A percentile compares a stretch with the other conserved stretches of the same genome.
These are phyloP conservation scores for Syrista parreyssii DNA, from an alignment of 2,888 invertebrate genomes.

Conservation along the genomic window DNA sequence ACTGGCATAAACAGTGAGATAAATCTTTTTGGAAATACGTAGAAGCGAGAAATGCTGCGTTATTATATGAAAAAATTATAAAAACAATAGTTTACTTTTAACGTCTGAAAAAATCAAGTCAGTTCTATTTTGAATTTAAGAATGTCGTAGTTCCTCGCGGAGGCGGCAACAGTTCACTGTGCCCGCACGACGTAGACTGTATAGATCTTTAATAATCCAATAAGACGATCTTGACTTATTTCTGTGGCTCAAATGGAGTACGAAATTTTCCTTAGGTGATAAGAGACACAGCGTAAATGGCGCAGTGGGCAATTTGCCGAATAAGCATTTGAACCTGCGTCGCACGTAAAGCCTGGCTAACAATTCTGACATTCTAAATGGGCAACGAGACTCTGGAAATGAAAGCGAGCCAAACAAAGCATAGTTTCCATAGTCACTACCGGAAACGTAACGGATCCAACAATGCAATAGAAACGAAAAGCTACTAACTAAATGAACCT, in stretches of 20 bases:
- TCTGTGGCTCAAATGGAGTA: background rate
- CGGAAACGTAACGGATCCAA: background rate
- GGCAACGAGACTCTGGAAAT: background rate
- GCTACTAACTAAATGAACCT: background rate
- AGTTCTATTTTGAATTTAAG: background rate
- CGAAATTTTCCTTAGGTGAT: conserved; percentile 16
- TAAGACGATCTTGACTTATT: background rate
- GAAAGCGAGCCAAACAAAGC: conserved; percentile 3
- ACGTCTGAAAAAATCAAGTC: background rate
- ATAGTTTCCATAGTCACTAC: background rate
- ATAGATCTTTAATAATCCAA: background rate
- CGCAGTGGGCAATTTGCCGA: conserved; percentile 50
- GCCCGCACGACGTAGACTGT: background rate
- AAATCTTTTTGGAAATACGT: background rate
- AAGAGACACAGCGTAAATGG: conserved; percentile 14
- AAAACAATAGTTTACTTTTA: background rate
- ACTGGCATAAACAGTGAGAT: background rate
- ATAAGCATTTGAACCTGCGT: background rate
- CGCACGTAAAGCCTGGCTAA: background rate
- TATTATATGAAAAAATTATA: background rate
- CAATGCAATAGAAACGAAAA: background rate
- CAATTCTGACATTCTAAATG: conserved; percentile 1
- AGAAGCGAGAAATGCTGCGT: background rate
- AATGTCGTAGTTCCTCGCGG: background rate
- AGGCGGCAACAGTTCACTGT: background rate